Base-by-base conservation (phyloP, 2,888 invertebrate species). In the Tipula lateralis region DNA sequence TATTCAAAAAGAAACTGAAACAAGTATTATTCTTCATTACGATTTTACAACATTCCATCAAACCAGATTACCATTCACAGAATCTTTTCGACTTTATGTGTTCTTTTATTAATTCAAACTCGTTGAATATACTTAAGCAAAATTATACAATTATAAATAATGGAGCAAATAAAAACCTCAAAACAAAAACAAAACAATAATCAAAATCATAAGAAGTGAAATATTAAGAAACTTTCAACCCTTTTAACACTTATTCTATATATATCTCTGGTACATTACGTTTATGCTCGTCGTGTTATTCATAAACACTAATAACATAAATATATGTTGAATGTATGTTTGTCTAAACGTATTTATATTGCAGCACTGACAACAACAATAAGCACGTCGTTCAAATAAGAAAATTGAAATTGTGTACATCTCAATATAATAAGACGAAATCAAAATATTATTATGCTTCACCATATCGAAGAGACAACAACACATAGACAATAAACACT, bases 391-490 rank as follows among this genome's bases (percentile, higher is more conserved):
- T 9, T 24, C 24, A 24, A 66, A 66, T 66, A 66, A 66, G 66
- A 66, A 66, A 66, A 66, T 66, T 66, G 66, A 66, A 66, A 66
- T 12, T 66, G 39, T 1, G 39, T 39, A n/a, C n/a, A n/a, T n/a
- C n/a, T n/a, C n/a, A n/a, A n/a, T n/a, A n/a, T n/a, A n/a, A 66
- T 66, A 66, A 66, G 66, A 66, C 66, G 24, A 66, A 66, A 66
- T 66, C 66, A 24, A 66, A 66, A 66, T 66, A 66, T 66, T 66
- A 24, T 50, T 4, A 4, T 50, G 9, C 50, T 6, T 13, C 24
- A 39, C 2, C 39, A n/a, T 36, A 44, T 3, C 7, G 24, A 66
- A 66, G 24, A 66, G 24, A 24, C 66, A 24, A 66, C 82, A 32
- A 82, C 30, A 82, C 19, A 80, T 29, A 29, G 32, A 30, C 82